Evolutionary conservation across 2,888 invertebrate species (phyloP), one percentile per base, ranked within the genome.

Genomic region (Drosophila emarginata): DNA sequence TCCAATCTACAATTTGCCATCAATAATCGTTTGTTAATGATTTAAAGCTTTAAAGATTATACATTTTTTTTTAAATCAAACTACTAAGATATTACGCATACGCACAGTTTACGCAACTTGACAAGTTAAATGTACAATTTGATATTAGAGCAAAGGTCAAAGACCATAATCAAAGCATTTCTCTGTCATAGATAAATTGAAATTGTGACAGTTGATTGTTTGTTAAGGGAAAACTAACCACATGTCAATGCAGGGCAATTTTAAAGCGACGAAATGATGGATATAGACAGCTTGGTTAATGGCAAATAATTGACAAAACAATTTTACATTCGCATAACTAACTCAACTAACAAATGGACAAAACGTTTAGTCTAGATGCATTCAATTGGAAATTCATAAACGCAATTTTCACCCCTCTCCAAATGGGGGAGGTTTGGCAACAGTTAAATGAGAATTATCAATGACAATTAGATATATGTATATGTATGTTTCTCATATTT

Each of bases 251-350:
- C 70, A 78, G 75, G 59, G 73, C 61, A 71, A 83, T 80, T 82
- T 82, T 83, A 82, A 85, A 82, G 82, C 82, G 80, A 74, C 81
- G 67, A 80, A 79, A 75, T 86, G 83, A 82, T 67, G 68, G 65
- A 61, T 61, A 76, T 65, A 45, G 45, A 45, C 45, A 45, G 45
- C 45, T 15, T 15, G 18, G 45, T 78, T 74, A 84, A 79, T 85
- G 21, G 21, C 45, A 45, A 52, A 70, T 70, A 81, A 81, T 81
- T 81, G 80, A 69, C 68, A 51, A 77, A 64, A 74, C 68, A 69
- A 74, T 85, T 76, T 77, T 53, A 63, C 77, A 80, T 67, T 70
- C 78, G 40, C 18, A 45, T 18, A 45, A 18, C 40, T 45, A 45
- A 67, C 83, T 77, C 83, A 76, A 76, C 80, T 51, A 72, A 65